Evolutionary conservation across 2,113 vertebrate species (phyloP).

Genomic region (Macheiramphus alcinus): DNA sequence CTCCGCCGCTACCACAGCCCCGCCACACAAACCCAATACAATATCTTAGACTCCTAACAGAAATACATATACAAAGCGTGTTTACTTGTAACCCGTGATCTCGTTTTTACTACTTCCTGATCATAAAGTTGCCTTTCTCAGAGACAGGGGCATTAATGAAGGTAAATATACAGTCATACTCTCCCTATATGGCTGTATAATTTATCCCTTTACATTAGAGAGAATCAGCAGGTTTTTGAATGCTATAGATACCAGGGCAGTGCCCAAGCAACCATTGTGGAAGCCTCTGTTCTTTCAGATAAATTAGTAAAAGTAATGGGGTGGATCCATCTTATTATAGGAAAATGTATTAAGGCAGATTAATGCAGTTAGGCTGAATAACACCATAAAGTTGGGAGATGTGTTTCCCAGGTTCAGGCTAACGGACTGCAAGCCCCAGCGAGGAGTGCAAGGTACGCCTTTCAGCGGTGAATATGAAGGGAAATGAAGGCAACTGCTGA

Average conservation of each 20-base stretch:
- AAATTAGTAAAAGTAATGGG: slow-evolving; percentile 48
- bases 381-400: not conserved
- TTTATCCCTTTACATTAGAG: not conserved
- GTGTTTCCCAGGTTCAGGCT: not conserved
- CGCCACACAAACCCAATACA: too few species aligned
- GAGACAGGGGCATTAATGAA: not conserved
- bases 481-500: not conserved
- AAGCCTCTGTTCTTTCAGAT: slow-evolving; percentile 38
- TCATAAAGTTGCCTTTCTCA: not conserved
- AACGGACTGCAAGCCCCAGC: not conserved
- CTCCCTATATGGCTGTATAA: not conserved
- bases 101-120: not conserved
- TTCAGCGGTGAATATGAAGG: not conserved
- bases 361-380: slow-evolving; percentile 10
- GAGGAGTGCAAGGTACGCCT: not conserved
- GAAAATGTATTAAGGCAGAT: slow-evolving; percentile 29
- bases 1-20: too few species aligned
- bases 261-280: not conserved
- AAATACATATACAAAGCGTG: not conserved
- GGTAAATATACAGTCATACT: not conserved
- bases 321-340: slow-evolving; percentile 44
- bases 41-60: not conserved
- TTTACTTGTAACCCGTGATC: not conserved
- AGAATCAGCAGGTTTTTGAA: slow-evolving; percentile 11
- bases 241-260: not conserved